Conservation (phyloP, 2,888 invertebrate species). For the Temnothorax ravouxi region DNA sequence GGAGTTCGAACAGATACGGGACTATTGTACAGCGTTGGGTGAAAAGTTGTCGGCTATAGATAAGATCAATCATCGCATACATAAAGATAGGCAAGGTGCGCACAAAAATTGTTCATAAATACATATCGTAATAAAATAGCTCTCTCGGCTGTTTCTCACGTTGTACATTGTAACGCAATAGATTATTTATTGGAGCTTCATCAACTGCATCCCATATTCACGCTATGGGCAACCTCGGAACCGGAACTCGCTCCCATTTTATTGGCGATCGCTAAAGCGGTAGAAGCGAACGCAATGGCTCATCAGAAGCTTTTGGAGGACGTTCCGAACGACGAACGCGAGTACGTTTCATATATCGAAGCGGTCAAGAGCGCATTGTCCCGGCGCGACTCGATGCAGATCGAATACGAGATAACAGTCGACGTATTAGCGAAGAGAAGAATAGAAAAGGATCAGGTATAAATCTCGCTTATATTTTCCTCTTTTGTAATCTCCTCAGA, state of each 20-base stretch:
- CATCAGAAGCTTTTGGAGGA: slow-evolving; percentile 87
- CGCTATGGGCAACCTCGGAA: slow-evolving; percentile 89
- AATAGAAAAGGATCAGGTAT: slow-evolving; percentile 89
- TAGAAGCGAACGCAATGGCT: slow-evolving; percentile 87
- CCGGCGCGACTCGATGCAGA: slow-evolving; percentile 89
- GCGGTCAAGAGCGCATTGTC: slow-evolving; percentile 90
- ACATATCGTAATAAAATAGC: slow-evolving; percentile 1
- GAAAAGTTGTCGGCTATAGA: slow-evolving; percentile 90
- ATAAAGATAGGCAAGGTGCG: slow-evolving; percentile 89
- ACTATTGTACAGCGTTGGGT: slow-evolving; percentile 88
- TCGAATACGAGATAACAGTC: slow-evolving; percentile 89
- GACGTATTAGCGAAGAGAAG: slow-evolving; percentile 89
- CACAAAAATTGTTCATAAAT: neutral
- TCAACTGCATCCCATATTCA: slow-evolving; percentile 89
- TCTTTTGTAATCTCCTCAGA: neutral
- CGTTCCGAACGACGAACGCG: slow-evolving; percentile 87
- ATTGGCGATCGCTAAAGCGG: slow-evolving; percentile 86
- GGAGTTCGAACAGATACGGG: slow-evolving; percentile 89
- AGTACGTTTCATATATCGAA: slow-evolving; percentile 90
- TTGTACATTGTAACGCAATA: slow-evolving; percentile 67
- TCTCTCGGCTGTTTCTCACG: slow-evolving; percentile 36
- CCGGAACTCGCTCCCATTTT: slow-evolving; percentile 87
- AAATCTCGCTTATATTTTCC: slow-evolving; percentile 18
- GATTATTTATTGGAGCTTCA: slow-evolving; percentile 88
- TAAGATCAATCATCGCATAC: slow-evolving; percentile 89